Base-by-base conservation (phyloP, 2,888 invertebrate genomes). In the Autographa pulchrina region DNA sequence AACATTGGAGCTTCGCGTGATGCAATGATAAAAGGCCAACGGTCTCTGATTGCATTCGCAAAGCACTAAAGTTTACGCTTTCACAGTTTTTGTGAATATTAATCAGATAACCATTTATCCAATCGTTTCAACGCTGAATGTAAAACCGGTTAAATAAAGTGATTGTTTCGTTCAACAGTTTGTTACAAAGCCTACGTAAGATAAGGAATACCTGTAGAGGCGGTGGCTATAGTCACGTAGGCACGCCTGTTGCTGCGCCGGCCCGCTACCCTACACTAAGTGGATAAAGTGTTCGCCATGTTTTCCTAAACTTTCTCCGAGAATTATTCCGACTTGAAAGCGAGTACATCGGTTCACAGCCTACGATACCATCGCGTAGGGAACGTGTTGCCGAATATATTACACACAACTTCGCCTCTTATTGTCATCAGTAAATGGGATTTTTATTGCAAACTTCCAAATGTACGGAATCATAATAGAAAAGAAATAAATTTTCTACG, bases 221-320 rank as follows among this genome's bases (percentile, higher is more conserved):
- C 32, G 62, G 58, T 58, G 41, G 18, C 73, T 68, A 70, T 63
- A 77, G 69, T 58, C 68, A 62, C 74, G 71, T 80, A 74, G 66
- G 64, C 76, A 62, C 68, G 89, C 88, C 88, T 88, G 89, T 88
- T 88, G 89, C 89, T 87, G 81, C 84, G 68, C 41, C 70, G 68
- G 78, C 65, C 77, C 63, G 18, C 32, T 58, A 18, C 67, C 67
- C 62, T 65, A 66, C 75, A 75, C 62, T 80, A 79, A 85, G 79
- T 79, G 76, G 70, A 73, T 80, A 85, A 86, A 86, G 78, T 80
- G 78, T 82, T 84, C 63, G 64, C 72, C 65, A 59, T 32, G 76
- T 77, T 82, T 80, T 68, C 72, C 61, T 70, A 75, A 83, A 81
- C 78, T 83, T 83, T 81, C 66, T 65, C 48, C 59, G 52, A 56